Percentiles rank a stretch among this genome's conserved stretches.
Evolutionary conservation across 35 echinoderm and acorn worm species (phyloP).

Genomic region (Holothuria glaberrima): DNA sequence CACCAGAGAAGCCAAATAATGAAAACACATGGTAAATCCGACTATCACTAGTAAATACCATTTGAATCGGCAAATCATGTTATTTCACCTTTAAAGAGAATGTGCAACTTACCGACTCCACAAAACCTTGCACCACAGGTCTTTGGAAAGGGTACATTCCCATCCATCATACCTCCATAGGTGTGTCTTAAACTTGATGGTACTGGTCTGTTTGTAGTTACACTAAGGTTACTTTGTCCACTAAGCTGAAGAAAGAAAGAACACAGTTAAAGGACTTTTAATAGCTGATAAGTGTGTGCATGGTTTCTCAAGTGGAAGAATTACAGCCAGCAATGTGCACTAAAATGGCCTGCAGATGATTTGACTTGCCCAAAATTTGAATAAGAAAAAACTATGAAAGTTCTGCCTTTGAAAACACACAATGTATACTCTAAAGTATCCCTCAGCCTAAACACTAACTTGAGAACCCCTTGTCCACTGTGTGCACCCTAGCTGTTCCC

Average conservation of each 20-base stretch:
- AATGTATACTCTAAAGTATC: no score
- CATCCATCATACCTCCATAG: slow-evolving; percentile 73
- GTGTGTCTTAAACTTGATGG: slow-evolving; percentile 9
- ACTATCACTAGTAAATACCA: neutral
- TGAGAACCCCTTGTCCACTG: no score
- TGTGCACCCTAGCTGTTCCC: no score
- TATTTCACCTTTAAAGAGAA: neutral
- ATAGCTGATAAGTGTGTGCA: no score
- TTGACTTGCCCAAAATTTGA: no score
- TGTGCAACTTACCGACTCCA: slow-evolving; percentile 81
- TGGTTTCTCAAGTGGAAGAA: no score
- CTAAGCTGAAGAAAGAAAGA: neutral
- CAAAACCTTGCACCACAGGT: slow-evolving; percentile 94
- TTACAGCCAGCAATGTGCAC: no score
- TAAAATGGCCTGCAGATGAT: no score
- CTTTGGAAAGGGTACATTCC: slow-evolving; percentile 87
- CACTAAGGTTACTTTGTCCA: slow-evolving; percentile 27
- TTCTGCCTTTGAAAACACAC: no score
- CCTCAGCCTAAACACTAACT: no score
- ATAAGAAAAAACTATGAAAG: no score
- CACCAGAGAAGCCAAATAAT: neutral
- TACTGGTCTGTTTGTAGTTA: slow-evolving; percentile 1
- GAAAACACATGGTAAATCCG: neutral
- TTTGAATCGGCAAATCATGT: neutral
- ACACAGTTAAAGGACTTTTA: no score